phyloP scores from a whole-genome alignment of 2,888 invertebrate genomes.

The Lysandra bellargus region DNA sequence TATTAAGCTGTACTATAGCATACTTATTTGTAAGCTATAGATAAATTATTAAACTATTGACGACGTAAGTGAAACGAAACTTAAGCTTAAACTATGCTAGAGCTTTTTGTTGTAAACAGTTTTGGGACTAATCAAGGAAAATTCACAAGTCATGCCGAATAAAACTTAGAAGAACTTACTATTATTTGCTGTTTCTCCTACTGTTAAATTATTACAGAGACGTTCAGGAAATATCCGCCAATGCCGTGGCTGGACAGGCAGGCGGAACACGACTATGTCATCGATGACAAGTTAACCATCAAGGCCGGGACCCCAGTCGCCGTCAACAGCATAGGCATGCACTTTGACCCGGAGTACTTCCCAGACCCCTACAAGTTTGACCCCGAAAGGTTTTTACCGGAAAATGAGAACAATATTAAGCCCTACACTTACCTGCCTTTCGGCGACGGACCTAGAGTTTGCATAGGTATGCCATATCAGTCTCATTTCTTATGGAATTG shows the following conservation, averaged over 20 bases:
- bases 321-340: constrained; percentile 50
- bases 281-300: constrained; percentile 53
- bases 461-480: constrained; percentile 28
- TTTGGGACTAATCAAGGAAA: too few relatives aligned
- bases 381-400: constrained; percentile 76
- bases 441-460: constrained; percentile 60
- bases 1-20: too few relatives aligned
- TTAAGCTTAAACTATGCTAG: too few relatives aligned
- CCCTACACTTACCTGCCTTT: constrained; percentile 67
- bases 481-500: too few relatives aligned
- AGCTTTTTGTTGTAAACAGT: too few relatives aligned
- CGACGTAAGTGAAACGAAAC: too few relatives aligned
- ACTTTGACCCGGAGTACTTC: constrained; percentile 66
- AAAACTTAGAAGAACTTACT: too few relatives aligned
- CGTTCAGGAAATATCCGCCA: constrained; percentile 53
- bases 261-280: constrained; percentile 46
- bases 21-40: too few relatives aligned
- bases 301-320: constrained; percentile 51
- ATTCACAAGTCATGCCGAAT: too few relatives aligned
- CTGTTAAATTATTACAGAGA: constrained; percentile 47
- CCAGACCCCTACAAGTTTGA: constrained; percentile 74
- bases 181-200: too few relatives aligned
- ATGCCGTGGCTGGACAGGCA: constrained; percentile 60
- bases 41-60: too few relatives aligned
- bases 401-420: constrained; percentile 62